A percentile compares a stretch with the other conserved stretches of the same genome.
Conservation (phyloP, 2,888 invertebrate genomes). For the Artemia sinica region DNA sequence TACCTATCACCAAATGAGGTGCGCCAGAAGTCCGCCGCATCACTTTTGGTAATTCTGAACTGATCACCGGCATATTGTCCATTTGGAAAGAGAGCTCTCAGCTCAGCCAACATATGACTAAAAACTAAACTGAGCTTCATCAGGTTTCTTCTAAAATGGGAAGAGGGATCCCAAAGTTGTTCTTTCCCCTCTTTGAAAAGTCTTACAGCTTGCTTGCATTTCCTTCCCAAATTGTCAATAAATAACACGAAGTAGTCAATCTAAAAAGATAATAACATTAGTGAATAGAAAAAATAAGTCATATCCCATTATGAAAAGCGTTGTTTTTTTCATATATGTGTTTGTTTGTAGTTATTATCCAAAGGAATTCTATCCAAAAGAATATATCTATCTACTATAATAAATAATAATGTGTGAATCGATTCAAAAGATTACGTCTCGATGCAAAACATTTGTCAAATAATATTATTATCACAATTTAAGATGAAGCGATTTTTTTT, state of each 20-base stretch:
- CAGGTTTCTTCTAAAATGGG: conserved; percentile 79
- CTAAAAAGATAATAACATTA: neutral
- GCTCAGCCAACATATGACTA: conserved; percentile 97
- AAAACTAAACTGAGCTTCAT: conserved; percentile 96
- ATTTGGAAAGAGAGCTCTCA: conserved; percentile 93
- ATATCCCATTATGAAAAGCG: too few relatives aligned
- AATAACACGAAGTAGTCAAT: conserved; percentile 96
- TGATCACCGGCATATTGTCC: conserved; percentile 90
- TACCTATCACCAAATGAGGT: conserved; percentile 90
- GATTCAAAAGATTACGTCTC: too few relatives aligned
- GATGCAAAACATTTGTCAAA: too few relatives aligned
- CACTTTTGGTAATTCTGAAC: conserved; percentile 95
- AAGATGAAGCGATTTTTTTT: too few relatives aligned
- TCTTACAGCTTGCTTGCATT: conserved; percentile 96
- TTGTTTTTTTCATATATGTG: too few relatives aligned
- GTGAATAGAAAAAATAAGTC: conserved; percentile 9
- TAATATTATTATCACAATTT: too few relatives aligned
- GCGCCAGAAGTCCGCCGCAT: conserved; percentile 97
- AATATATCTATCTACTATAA: too few relatives aligned
- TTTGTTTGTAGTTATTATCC: too few relatives aligned
- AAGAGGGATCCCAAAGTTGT: conserved; percentile 94
- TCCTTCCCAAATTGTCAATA: conserved; percentile 90
- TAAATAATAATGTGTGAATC: too few relatives aligned
- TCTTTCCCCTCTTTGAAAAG: conserved; percentile 96
- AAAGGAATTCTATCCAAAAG: too few relatives aligned